These are phyloP conservation scores for Laticauda laticaudata DNA, from an alignment of 2,113 vertebrate genomes.

Conservation along the genomic window DNA sequence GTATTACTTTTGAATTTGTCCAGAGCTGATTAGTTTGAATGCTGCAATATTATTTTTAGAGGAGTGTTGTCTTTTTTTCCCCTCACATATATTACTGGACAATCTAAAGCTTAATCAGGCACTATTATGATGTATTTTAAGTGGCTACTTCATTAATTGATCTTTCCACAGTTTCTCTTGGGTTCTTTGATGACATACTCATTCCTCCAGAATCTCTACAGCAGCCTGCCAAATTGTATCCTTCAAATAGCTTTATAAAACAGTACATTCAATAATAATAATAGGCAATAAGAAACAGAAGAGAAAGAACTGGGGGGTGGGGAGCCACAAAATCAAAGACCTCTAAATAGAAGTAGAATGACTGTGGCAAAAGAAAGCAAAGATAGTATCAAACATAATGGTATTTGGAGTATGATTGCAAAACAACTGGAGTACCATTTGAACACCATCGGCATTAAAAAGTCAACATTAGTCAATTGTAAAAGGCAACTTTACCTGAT, in stretches of 20 bases:
- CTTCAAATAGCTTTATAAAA: conserved; percentile 32
- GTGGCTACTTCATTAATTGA: neutral
- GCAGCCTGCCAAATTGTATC: conserved; percentile 92
- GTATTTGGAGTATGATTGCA: neutral
- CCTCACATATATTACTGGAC: neutral
- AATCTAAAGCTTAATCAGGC: neutral
- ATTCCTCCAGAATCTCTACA: conserved; percentile 87
- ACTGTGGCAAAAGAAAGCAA: neutral
- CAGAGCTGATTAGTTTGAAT: neutral
- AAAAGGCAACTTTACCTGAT: neutral
- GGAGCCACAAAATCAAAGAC: neutral
- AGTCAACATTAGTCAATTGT: neutral
- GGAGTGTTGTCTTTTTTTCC: neutral
- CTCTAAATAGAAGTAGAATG: neutral
- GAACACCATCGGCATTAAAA: neutral
- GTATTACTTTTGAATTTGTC: neutral
- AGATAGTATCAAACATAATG: neutral
- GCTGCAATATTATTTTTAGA: neutral
- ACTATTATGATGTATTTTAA: neutral
- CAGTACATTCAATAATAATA: neutral
- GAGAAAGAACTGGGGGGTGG: neutral
- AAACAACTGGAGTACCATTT: neutral
- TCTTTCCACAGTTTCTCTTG: conserved; percentile 71
- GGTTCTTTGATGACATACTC: conserved; percentile 84
- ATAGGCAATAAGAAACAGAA: neutral